A percentile compares a stretch with the other conserved stretches of the same genome.
These are phyloP conservation scores for Neodiprion pinetum DNA, from an alignment of 1,140 invertebrate genomes.

Conservation along the genomic window DNA sequence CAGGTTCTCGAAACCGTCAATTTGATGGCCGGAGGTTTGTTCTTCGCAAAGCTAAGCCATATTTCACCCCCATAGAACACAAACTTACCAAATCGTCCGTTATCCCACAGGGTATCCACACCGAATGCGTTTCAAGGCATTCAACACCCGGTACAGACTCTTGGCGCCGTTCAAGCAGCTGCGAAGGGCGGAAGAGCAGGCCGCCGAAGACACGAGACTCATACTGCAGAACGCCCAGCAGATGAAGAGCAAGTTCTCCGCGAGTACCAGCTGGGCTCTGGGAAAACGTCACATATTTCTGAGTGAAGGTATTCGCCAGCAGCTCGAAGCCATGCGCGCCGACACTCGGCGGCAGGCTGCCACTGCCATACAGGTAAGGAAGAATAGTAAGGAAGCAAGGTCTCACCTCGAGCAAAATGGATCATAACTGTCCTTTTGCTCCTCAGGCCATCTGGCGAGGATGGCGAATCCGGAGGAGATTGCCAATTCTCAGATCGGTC, in stretches of 20 bases:
- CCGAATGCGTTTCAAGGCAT: slow-evolving; percentile 94
- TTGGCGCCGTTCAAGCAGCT: slow-evolving; percentile 80
- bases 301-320: slow-evolving; percentile 91
- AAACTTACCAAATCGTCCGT: not conserved
- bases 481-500: slow-evolving; percentile 68
- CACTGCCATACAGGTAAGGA: slow-evolving; percentile 57
- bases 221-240: slow-evolving; percentile 74
- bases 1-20: slow-evolving; percentile 95
- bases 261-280: slow-evolving; percentile 84
- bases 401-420: not conserved
- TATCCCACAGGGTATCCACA: slow-evolving; percentile 79
- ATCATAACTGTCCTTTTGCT: not conserved
- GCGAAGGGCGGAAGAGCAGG: slow-evolving; percentile 79
- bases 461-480: slow-evolving; percentile 74
- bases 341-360: slow-evolving; percentile 81
- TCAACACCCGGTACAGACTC: slow-evolving; percentile 84
- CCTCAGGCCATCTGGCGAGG: slow-evolving; percentile 86
- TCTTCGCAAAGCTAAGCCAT: slow-evolving; percentile 12
- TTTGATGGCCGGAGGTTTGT: slow-evolving; percentile 83
- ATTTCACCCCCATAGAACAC: not conserved
- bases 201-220: slow-evolving; percentile 79
- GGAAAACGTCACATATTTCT: slow-evolving; percentile 93
- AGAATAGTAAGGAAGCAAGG: not conserved
- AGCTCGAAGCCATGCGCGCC: slow-evolving; percentile 81
- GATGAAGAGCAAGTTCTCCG: slow-evolving; percentile 63